phyloP scores from a whole-genome alignment of 2,888 invertebrate genomes.

The Smittia sp. region DNA sequence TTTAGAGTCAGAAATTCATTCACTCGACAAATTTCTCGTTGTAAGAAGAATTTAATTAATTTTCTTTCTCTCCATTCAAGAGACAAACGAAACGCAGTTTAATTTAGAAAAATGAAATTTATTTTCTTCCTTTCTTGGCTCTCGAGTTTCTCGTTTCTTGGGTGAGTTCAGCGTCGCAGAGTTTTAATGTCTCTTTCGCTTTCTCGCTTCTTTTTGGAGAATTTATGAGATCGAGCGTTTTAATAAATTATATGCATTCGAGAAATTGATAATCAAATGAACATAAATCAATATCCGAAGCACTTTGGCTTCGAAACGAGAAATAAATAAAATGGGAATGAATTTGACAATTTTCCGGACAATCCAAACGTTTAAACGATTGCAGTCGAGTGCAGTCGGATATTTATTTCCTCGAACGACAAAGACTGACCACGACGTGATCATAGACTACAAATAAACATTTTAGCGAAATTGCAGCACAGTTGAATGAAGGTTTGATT shows the following conservation, averaged over 20 bases:
- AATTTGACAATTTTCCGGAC: neutral
- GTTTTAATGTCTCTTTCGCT: neutral
- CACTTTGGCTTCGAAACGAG: neutral
- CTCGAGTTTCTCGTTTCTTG: constrained; percentile 13
- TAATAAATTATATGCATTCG: constrained; percentile 28
- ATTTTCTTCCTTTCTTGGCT: neutral
- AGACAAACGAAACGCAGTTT: neutral
- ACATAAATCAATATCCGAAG: constrained; percentile 34
- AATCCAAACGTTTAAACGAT: too few species aligned
- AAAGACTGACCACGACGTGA: too few species aligned
- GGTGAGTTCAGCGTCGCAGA: neutral
- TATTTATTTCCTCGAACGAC: too few species aligned
- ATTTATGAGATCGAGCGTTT: constrained; percentile 27
- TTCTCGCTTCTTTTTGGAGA: neutral
- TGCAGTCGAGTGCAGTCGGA: too few species aligned
- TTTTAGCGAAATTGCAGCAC: too few species aligned
- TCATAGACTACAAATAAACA: too few species aligned
- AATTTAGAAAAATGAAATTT: constrained; percentile 24
- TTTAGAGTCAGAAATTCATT: neutral
- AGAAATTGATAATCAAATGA: constrained; percentile 35
- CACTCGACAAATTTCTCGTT: constrained; percentile 16
- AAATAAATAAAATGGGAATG: constrained; percentile 24
- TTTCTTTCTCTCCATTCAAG: neutral
- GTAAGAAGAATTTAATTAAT: constrained; percentile 4
- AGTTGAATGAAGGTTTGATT: too few species aligned